Conservation (phyloP, 2,888 invertebrate genomes). For the Eucera pruinosa region DNA sequence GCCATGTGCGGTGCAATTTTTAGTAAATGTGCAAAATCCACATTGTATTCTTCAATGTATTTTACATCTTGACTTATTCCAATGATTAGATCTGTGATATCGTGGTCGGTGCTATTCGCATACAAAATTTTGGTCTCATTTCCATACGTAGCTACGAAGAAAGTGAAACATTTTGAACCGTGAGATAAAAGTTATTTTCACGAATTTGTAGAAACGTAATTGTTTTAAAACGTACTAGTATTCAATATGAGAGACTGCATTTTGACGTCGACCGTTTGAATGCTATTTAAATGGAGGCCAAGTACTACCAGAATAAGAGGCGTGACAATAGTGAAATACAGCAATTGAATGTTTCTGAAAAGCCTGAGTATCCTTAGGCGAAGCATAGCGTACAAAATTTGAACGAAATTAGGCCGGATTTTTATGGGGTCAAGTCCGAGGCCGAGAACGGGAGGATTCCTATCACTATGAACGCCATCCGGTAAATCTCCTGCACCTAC, state of each 20-base stretch:
- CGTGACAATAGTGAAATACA: constrained; percentile 90
- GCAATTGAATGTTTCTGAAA: constrained; percentile 89
- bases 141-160: constrained; percentile 85
- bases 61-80: constrained; percentile 79
- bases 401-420: constrained; percentile 87
- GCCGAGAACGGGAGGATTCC: constrained; percentile 86
- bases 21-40: constrained; percentile 88
- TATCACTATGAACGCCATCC: constrained; percentile 84
- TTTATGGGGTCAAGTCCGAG: constrained; percentile 88
- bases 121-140: constrained; percentile 87
- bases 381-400: constrained; percentile 89
- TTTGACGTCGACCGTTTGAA: constrained; percentile 87
- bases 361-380: constrained; percentile 88
- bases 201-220: not conserved
- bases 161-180: not conserved
- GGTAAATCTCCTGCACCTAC: constrained; percentile 85
- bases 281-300: constrained; percentile 88
- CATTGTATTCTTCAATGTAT: constrained; percentile 86
- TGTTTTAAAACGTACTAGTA: constrained; percentile 81
- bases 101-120: constrained; percentile 86
- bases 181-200: not conserved
- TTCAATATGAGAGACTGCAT: constrained; percentile 88
- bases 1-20: constrained; percentile 88
- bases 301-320: constrained; percentile 89
- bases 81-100: constrained; percentile 80